phyloP scores from a whole-genome alignment of 1,140 invertebrate genomes.

The Drosophila yakuba region DNA sequence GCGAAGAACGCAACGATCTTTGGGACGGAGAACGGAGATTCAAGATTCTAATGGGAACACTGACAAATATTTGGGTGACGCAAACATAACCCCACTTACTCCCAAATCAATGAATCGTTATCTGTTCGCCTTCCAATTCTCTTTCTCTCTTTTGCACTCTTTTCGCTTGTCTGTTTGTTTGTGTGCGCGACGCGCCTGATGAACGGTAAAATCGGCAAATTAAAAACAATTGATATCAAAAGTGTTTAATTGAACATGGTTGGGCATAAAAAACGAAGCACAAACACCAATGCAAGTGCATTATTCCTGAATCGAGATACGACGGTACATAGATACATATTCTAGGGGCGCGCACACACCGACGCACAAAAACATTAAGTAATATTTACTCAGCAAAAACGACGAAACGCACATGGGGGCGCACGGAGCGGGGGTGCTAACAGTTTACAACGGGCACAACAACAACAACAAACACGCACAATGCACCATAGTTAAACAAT shows the following conservation, averaged over 20 bases:
- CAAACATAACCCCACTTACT: constrained; percentile 79
- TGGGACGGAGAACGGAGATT: neutral
- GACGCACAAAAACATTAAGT: constrained; percentile 75
- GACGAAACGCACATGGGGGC: constrained; percentile 3
- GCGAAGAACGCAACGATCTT: constrained; percentile 25
- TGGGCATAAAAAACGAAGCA: constrained; percentile 36
- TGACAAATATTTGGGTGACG: constrained; percentile 73
- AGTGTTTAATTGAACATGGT: constrained; percentile 70
- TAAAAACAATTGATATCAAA: constrained; percentile 74
- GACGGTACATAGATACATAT: constrained; percentile 74
- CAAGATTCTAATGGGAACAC: constrained; percentile 44
- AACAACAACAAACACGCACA: constrained; percentile 48
- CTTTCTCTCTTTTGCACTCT: constrained; percentile 2
- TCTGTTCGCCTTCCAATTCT: constrained; percentile 11
- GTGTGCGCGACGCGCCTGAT: constrained; percentile 13
- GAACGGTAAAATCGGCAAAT: constrained; percentile 65
- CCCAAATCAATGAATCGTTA: constrained; percentile 48
- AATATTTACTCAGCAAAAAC: constrained; percentile 70
- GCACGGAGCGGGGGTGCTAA: constrained; percentile 16
- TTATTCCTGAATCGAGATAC: constrained; percentile 49
- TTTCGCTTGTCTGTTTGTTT: constrained; percentile 40
- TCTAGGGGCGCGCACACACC: constrained; percentile 61
- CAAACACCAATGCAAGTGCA: constrained; percentile 41
- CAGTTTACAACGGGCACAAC: constrained; percentile 17
- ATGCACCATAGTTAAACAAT: constrained; percentile 66